Evolutionary conservation across 1,140 invertebrate genomes (phyloP).

Genomic region (Myzus persicae): DNA sequence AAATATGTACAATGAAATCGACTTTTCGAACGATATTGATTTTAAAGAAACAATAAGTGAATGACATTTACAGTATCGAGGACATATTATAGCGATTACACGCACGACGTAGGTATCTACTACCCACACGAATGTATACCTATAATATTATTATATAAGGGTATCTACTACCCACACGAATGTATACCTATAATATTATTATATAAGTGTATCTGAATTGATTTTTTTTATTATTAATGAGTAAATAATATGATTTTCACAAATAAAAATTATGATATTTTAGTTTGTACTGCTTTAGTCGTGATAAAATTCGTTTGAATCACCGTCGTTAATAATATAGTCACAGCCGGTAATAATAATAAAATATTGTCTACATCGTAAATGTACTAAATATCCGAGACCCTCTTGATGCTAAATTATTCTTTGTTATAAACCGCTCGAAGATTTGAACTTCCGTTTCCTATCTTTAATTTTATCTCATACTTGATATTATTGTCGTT

Average conservation of each 20-base stretch:
- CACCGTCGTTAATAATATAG: neutral
- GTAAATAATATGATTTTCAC: too few relatives aligned
- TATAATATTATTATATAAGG: neutral
- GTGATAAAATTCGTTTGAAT: neutral
- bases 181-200: too few relatives aligned
- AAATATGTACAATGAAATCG: neutral
- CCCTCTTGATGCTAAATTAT: neutral
- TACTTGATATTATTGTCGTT: neutral
- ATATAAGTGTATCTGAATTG: neutral
- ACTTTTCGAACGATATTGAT: neutral
- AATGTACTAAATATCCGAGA: too few relatives aligned
- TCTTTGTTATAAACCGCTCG: neutral
- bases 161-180: too few relatives aligned
- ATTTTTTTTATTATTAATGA: neutral
- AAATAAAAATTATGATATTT: too few relatives aligned
- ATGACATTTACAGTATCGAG: neutral
- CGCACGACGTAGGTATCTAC: too few relatives aligned
- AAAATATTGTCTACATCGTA: neutral
- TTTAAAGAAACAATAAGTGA: neutral
- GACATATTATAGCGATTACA: too few relatives aligned
- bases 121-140: too few relatives aligned
- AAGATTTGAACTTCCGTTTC: neutral
- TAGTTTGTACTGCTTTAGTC: neutral
- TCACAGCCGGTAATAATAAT: too few relatives aligned
- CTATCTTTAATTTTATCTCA: neutral